Evolutionary conservation across 1,140 invertebrate genomes (phyloP), one percentile per base, ranked within the genome.

Genomic region (Luehdorfia chinensis): DNA sequence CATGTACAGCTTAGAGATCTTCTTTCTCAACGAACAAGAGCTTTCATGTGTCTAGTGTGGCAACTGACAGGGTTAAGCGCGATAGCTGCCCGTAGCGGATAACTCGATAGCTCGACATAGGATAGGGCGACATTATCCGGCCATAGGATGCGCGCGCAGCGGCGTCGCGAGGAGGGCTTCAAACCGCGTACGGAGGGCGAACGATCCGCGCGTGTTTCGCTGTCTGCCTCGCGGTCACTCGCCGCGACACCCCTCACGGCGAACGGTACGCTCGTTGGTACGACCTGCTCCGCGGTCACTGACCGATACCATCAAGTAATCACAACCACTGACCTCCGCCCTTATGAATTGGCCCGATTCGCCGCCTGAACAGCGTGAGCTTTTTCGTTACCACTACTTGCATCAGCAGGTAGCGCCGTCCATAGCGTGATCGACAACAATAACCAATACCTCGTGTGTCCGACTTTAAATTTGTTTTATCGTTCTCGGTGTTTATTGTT

Each of bases 401-500:
- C 19, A 21, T 52, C 67, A n/a, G n/a, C n/a, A 76, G 72, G 74
- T 75, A 77, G 72, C 61, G 54, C 65, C 60, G 54, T 66, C 60
- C 59, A 53, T 80, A 68, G 78, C 78, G 75, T 79, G 75, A 71
- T 66, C 66, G 36, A 51, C 55, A 54, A 49, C 71, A 72, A 79
- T 77, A 69, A 73, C 47, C 55, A 67, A 66, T 23, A 45, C 58
- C 51, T 65, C 70, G 67, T 73, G 72, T 69, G 68, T 72, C 64
- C 68, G 60, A 71, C 64, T n/a, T n/a, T n/a, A 66, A 73, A 76
- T 77, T 78, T 73, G 66, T 75, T 70, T 78, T 79, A 79, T 79
- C 74, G 75, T 81, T 75, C 47, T 72, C 66, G 60, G 79, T 84
- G 77, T 77, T 79, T 75, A 75, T 75, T 79, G 71, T 84, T 70